Evolutionary conservation across 2,888 invertebrate genomes (phyloP), one percentile per base, ranked within the genome.

Genomic region (Elmis aenea): DNA sequence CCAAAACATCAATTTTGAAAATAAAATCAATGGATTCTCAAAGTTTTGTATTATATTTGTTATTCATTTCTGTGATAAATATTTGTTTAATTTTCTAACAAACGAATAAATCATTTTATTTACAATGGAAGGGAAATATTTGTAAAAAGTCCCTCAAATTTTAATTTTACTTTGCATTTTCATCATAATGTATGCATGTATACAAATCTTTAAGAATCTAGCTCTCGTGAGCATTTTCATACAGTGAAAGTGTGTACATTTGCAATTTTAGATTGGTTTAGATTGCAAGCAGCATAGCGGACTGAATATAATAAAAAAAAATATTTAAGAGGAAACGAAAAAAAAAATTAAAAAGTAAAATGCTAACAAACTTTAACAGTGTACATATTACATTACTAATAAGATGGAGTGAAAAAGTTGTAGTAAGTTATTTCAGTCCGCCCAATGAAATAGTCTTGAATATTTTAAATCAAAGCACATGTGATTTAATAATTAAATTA

Each of bases 81-180:
- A 21, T 16, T 13, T 31, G 21, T 42, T 33, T 11, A 33, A 48
- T 46, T 47, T 28, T 30, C 34, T 43, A 21, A 42, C 35, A 45
- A 31, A 41, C 12, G 21, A 10, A 26, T 25, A 12, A 30, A 2
- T 2, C 22, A 15, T 27, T 33, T 38, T 18, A 20, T 33, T 33
- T 49, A 31, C 37, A 24, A 33, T 23, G 36, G 12, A 36, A 41
- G 52, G 63, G 61, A 50, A 59, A 57, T 57, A 64, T 64, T 62
- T 52, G 62, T 62, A 62, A 62, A 60, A 60, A 59, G 53, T 54
- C 55, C 62, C 61, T 58, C 49, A 45, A 45, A 27, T 18, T 5
- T 18, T 18, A 18, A 8, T 6, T 18, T 18, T 18, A 6, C 5
- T 18, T 18, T 18, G 18, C 18, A 18, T 18, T 18, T 18, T 18